These are phyloP conservation scores for Laticauda colubrina DNA, from an alignment of 2,113 vertebrate species.

Conservation along the genomic window DNA sequence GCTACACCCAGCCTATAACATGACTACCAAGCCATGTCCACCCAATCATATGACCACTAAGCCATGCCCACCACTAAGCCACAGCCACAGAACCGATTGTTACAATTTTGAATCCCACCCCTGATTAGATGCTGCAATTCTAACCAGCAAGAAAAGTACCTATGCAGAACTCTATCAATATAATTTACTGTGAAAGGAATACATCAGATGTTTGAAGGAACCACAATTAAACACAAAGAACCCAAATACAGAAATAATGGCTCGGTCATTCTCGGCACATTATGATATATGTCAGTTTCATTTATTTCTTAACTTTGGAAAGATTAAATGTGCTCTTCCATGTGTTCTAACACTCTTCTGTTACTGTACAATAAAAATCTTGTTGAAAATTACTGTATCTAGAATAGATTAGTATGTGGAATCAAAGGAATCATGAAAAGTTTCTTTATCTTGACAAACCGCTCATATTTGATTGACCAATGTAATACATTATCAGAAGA, in stretches of 20 bases:
- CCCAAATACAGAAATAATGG: slow-evolving; percentile 34
- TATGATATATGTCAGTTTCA: slow-evolving; percentile 48
- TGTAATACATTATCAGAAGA: slow-evolving; percentile 50
- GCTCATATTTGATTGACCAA: slow-evolving; percentile 27
- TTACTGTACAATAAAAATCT: slow-evolving; percentile 24
- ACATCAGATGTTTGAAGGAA: slow-evolving; percentile 39
- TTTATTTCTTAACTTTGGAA: neutral
- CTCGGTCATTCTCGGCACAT: slow-evolving; percentile 15
- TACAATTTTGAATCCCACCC: too few species aligned
- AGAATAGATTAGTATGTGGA: slow-evolving; percentile 28
- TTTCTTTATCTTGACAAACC: neutral
- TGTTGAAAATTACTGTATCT: neutral
- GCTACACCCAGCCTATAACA: too few species aligned
- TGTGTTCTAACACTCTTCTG: slow-evolving; percentile 21
- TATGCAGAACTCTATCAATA: slow-evolving; percentile 36
- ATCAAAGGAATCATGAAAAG: neutral
- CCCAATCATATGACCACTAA: too few species aligned
- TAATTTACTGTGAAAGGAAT: slow-evolving; percentile 45
- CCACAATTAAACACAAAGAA: slow-evolving; percentile 21
- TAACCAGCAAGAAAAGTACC: slow-evolving; percentile 17
- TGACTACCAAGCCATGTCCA: too few species aligned
- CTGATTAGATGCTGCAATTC: neutral
- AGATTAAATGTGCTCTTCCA: slow-evolving; percentile 16
- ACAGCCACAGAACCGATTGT: too few species aligned
- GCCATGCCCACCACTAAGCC: too few species aligned